Conservation (phyloP, 2,113 vertebrate genomes). For the Regulus satrapa region DNA sequence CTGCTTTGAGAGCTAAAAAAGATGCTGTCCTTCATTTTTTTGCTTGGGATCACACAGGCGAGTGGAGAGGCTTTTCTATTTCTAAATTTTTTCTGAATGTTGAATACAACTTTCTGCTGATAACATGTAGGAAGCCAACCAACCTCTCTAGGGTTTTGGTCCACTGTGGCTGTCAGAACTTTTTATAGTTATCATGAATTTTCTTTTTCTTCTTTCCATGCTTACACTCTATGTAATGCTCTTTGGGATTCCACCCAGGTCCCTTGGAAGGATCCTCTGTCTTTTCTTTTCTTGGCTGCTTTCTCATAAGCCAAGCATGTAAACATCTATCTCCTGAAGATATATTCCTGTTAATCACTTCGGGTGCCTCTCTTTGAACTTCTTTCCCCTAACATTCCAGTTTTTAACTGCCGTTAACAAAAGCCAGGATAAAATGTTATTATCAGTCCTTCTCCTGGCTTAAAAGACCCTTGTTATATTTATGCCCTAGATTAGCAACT, state of each 20-base stretch:
- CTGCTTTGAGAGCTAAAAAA: not conserved
- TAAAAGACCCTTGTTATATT: not conserved
- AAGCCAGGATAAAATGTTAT: slow-evolving; percentile 17
- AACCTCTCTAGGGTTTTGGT: not conserved
- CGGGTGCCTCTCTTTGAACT: slow-evolving; percentile 13
- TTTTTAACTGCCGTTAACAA: slow-evolving; percentile 33
- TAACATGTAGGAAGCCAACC: not conserved
- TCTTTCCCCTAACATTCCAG: not conserved
- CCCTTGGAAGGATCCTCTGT: not conserved
- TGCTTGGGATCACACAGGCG: not conserved
- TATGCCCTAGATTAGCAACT: slow-evolving; percentile 15
- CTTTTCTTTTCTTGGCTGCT: not conserved
- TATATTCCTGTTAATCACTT: not conserved
- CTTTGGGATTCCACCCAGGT: not conserved
- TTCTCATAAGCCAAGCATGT: not conserved
- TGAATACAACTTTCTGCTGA: not conserved
- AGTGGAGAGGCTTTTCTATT: not conserved
- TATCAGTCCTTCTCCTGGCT: not conserved
- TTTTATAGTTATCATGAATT: not conserved
- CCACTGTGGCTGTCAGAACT: not conserved
- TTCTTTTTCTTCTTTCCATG: not conserved
- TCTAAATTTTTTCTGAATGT: not conserved
- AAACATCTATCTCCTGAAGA: slow-evolving; percentile 19
- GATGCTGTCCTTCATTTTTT: not conserved
- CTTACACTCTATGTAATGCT: not conserved